phyloP scores from a whole-genome alignment of 2,888 invertebrate genomes.

The Antheraea yamamai region DNA sequence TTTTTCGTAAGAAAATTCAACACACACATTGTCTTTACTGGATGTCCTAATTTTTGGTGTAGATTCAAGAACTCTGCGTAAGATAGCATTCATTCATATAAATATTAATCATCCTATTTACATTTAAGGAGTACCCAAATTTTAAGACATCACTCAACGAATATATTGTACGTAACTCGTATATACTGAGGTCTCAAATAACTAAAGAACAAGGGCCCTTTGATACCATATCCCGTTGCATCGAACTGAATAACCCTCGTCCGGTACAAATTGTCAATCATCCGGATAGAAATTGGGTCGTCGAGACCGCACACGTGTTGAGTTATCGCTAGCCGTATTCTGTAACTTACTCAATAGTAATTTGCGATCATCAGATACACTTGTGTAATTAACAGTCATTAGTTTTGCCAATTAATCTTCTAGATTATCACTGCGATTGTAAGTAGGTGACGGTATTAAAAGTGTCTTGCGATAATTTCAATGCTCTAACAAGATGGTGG shows the following conservation, averaged over 20 bases:
- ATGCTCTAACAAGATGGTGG: too few species aligned
- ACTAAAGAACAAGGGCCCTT: constrained; percentile 10
- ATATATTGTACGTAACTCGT: background rate
- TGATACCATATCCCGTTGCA: constrained; percentile 11
- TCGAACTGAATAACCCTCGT: constrained; percentile 4
- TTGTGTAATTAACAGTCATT: background rate
- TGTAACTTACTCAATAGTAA: background rate
- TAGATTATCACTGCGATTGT: too few species aligned
- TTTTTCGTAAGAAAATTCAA: too few species aligned
- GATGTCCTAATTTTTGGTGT: too few species aligned
- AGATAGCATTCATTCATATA: too few species aligned
- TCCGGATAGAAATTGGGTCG: constrained; percentile 7
- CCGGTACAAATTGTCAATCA: constrained; percentile 12
- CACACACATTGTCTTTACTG: too few species aligned
- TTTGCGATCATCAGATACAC: background rate
- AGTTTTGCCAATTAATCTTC: too few species aligned
- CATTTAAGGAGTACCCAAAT: background rate
- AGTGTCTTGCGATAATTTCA: too few species aligned
- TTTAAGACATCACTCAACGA: background rate
- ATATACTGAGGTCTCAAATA: background rate
- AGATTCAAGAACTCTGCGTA: too few species aligned
- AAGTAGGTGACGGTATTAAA: too few species aligned
- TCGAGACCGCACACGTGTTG: constrained; percentile 9
- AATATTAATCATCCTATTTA: background rate
- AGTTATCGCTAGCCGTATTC: constrained; percentile 9